These are phyloP conservation scores for Mizuhopecten yessoensis DNA, from an alignment of 1,140 invertebrate genomes.

Conservation along the genomic window DNA sequence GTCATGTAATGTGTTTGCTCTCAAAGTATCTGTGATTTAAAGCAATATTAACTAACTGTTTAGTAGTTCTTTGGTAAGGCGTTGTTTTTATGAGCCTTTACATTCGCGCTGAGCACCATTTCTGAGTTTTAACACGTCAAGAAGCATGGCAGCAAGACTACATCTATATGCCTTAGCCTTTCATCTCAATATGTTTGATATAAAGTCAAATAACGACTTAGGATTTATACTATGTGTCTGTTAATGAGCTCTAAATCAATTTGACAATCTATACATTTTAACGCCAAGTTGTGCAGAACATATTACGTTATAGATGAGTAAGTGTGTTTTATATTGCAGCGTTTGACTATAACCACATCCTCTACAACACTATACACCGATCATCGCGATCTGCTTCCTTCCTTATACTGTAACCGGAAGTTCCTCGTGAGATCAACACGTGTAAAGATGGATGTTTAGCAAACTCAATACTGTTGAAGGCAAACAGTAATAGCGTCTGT, in stretches of 20 bases:
- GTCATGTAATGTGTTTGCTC: constrained; percentile 32
- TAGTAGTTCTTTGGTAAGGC: not conserved
- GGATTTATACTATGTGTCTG: not conserved
- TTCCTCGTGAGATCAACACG: not conserved
- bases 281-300: not conserved
- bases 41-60: constrained; percentile 35
- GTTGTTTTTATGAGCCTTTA: not conserved
- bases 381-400: not conserved
- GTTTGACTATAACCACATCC: not conserved
- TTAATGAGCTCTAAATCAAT: constrained; percentile 1
- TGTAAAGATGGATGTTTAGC: not conserved
- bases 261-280: not conserved
- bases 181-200: constrained; percentile 39
- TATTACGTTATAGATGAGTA: not conserved
- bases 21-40: constrained; percentile 40
- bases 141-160: not conserved
- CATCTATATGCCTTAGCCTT: not conserved
- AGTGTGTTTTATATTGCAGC: not conserved
- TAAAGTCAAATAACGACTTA: not conserved
- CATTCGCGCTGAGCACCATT: not conserved
- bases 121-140: not conserved
- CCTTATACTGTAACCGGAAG: constrained; percentile 10
- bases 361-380: not conserved
- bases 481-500: not conserved
- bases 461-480: not conserved